Evolutionary conservation across 1,140 invertebrate genomes (phyloP).

Genomic region (Planococcus citri): DNA sequence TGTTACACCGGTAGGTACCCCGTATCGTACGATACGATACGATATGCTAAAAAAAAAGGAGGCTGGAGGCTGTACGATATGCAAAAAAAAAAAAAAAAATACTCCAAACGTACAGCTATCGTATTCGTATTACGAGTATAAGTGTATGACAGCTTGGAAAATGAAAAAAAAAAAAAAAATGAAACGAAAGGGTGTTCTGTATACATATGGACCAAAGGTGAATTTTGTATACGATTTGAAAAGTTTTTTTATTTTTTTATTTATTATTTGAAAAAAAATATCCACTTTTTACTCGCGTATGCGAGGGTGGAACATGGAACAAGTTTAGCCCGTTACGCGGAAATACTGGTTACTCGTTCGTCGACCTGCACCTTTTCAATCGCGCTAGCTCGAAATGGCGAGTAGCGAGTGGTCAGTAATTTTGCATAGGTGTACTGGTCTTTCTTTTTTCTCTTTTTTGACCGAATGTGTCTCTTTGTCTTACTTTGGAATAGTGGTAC

Average conservation of each 20-base stretch:
- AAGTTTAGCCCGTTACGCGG: neutral
- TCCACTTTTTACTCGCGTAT: neutral
- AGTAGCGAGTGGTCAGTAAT: too few relatives aligned
- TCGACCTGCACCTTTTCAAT: neutral
- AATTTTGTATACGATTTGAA: neutral
- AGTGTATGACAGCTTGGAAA: neutral
- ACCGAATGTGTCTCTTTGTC: too few relatives aligned
- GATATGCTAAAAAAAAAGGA: too few relatives aligned
- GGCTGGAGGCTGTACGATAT: too few relatives aligned
- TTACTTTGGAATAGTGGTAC: too few relatives aligned
- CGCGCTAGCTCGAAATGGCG: neutral
- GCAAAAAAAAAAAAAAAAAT: neutral
- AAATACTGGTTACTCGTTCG: neutral
- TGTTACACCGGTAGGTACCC: too few relatives aligned
- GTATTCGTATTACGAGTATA: neutral
- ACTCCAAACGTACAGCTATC: neutral
- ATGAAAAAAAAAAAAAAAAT: too few relatives aligned
- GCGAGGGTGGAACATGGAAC: constrained; percentile 1
- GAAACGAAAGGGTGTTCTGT: neutral
- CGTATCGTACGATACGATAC: neutral
- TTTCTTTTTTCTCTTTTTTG: too few relatives aligned
- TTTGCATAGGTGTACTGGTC: too few relatives aligned
- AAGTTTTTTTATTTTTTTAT: neutral
- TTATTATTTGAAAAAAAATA: too few relatives aligned
- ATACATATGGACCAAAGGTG: neutral